A percentile compares a stretch with the other conserved stretches of the same genome.
phyloP scores from a whole-genome alignment of 1,140 invertebrate genomes.

The Anoplolepis gracilipes region DNA sequence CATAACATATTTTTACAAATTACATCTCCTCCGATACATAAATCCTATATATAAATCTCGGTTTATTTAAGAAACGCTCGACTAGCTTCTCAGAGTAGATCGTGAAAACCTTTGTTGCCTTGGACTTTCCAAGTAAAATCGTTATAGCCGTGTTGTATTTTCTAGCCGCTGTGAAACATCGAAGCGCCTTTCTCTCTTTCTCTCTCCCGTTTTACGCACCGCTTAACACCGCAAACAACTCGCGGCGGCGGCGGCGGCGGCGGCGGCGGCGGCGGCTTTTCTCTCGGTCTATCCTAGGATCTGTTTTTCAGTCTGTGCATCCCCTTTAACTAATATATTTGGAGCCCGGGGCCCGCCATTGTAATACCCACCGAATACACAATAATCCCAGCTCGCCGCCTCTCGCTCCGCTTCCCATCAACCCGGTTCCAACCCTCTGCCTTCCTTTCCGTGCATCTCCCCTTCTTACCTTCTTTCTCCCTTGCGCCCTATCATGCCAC shows the following conservation, averaged over 20 bases:
- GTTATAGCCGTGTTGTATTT: slow-evolving; percentile 33
- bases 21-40: background rate
- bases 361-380: slow-evolving; percentile 79
- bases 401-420: slow-evolving; percentile 51
- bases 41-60: background rate
- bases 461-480: slow-evolving; percentile 48
- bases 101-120: background rate
- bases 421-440: slow-evolving; percentile 36
- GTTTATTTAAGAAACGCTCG: slow-evolving; percentile 28
- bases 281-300: slow-evolving; percentile 55
- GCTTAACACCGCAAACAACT: slow-evolving; percentile 61
- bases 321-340: slow-evolving; percentile 81
- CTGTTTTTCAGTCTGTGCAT: slow-evolving; percentile 72
- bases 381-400: slow-evolving; percentile 75
- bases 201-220: slow-evolving; percentile 18
- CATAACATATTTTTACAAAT: background rate
- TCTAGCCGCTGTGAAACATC: slow-evolving; percentile 38
- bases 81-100: background rate
- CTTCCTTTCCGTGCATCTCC: slow-evolving; percentile 32
- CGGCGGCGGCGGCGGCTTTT: background rate
- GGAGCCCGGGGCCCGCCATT: slow-evolving; percentile 72
- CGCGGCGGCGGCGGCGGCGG: slow-evolving; percentile 23
- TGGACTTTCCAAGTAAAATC: slow-evolving; percentile 20
- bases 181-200: slow-evolving; percentile 2
- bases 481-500: background rate